These are phyloP conservation scores for Dermatophagoides farinae DNA, from an alignment of 1,140 invertebrate genomes.

Conservation along the genomic window DNA sequence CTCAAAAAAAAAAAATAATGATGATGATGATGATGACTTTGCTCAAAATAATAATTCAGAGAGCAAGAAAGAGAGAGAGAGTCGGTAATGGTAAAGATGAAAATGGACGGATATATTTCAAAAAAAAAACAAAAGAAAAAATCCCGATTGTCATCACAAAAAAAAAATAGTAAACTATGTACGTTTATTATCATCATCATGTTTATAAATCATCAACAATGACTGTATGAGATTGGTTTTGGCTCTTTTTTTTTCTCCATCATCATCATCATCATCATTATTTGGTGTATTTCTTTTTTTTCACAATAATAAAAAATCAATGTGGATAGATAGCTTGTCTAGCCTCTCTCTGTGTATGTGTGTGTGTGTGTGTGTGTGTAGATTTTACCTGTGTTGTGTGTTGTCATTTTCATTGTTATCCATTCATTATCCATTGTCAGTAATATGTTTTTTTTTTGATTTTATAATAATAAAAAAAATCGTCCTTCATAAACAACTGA, in stretches of 20 bases:
- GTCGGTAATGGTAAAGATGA: neutral
- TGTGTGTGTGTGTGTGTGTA: neutral
- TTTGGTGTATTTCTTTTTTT: neutral
- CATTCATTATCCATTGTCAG: neutral
- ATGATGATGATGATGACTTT: too few relatives aligned
- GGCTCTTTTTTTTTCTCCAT: neutral
- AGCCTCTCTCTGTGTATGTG: neutral
- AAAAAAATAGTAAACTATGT: too few relatives aligned
- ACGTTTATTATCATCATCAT: too few relatives aligned
- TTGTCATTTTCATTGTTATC: neutral
- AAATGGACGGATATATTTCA: neutral
- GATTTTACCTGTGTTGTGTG: neutral
- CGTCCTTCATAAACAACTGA: neutral
- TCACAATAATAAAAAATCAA: too few relatives aligned
- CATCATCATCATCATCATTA: neutral
- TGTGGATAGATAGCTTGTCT: neutral
- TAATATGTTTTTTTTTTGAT: neutral
- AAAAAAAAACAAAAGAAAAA: neutral
- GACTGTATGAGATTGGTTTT: neutral
- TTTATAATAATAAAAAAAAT: neutral
- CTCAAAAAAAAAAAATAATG: too few relatives aligned
- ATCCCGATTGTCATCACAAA: neutral
- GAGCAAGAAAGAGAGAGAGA: neutral
- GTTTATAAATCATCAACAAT: neutral
- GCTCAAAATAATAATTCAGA: neutral